These are phyloP conservation scores for Forbesichthys agassizii DNA, from an alignment of 2,113 vertebrate species.

Conservation along the genomic window DNA sequence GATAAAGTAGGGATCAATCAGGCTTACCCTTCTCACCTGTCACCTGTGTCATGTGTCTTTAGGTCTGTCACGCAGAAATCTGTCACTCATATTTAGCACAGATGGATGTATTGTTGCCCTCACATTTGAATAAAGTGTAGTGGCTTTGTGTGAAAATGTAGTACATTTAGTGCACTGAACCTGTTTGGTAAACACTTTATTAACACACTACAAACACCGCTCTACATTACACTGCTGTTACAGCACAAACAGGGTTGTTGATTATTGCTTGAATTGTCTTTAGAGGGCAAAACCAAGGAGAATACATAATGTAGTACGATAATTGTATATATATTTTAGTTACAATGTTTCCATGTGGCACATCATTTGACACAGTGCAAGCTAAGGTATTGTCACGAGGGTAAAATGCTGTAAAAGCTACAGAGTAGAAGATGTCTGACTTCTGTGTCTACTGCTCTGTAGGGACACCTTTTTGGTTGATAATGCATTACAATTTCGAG, in stretches of 20 bases:
- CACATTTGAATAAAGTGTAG: conserved; percentile 42
- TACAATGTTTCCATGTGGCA: too few relatives aligned
- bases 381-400: not conserved
- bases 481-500: not conserved
- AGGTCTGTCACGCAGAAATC: conserved; percentile 36
- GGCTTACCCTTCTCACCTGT: conserved; percentile 66
- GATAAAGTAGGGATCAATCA: conserved; percentile 71
- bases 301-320: too few relatives aligned
- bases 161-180: not conserved
- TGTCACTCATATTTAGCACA: conserved; percentile 53
- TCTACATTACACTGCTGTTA: too few relatives aligned
- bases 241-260: too few relatives aligned
- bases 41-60: conserved; percentile 61
- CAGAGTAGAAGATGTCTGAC: not conserved
- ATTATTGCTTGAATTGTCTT: too few relatives aligned
- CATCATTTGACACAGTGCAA: too few relatives aligned
- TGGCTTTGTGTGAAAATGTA: conserved; percentile 27
- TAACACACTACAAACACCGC: too few relatives aligned
- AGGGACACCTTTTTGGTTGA: not conserved
- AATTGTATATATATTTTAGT: too few relatives aligned
- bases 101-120: conserved; percentile 56
- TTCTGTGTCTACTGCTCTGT: not conserved
- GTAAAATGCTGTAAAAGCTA: not conserved
- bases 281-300: too few relatives aligned
- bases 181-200: not conserved